Evolutionary conservation across 2,888 invertebrate genomes (phyloP).

Genomic region (Lasioglossum morio): DNA sequence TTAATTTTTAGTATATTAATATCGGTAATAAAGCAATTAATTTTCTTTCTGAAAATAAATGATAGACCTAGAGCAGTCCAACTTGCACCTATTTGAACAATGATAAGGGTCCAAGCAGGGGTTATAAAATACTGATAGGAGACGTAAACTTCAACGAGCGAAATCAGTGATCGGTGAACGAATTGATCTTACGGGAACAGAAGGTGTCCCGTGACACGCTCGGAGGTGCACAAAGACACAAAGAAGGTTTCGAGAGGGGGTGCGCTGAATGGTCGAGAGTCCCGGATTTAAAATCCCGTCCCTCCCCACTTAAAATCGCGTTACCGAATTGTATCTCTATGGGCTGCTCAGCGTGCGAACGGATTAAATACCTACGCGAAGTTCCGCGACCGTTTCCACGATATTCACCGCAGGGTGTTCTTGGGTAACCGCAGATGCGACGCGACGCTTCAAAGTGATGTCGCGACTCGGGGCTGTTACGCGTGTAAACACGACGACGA

Average conservation of each 20-base stretch:
- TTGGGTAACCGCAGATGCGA: constrained; percentile 74
- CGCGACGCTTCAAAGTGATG: constrained; percentile 66
- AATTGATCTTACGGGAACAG: neutral
- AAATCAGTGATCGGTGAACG: neutral
- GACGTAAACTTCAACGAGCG: neutral
- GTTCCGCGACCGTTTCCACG: constrained; percentile 62
- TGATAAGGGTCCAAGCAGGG: neutral
- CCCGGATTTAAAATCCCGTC: constrained; percentile 70
- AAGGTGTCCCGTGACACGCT: constrained; percentile 2
- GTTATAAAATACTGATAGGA: neutral
- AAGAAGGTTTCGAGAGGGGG: constrained; percentile 50
- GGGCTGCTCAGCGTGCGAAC: constrained; percentile 62
- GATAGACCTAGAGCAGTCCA: too few relatives aligned
- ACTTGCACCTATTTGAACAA: neutral
- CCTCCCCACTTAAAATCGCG: constrained; percentile 73
- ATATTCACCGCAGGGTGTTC: constrained; percentile 69
- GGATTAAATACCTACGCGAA: constrained; percentile 70
- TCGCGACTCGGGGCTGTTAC: constrained; percentile 57
- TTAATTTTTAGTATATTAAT: too few relatives aligned
- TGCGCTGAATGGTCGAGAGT: constrained; percentile 60
- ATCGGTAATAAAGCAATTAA: too few relatives aligned
- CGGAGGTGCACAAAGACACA: constrained; percentile 31
- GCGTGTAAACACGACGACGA: constrained; percentile 60
- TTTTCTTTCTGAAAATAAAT: too few relatives aligned
- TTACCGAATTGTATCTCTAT: constrained; percentile 64